A percentile compares a stretch with the other conserved stretches of the same genome.
phyloP scores from a whole-genome alignment of 2,888 invertebrate genomes.

The Xylota segnis region DNA sequence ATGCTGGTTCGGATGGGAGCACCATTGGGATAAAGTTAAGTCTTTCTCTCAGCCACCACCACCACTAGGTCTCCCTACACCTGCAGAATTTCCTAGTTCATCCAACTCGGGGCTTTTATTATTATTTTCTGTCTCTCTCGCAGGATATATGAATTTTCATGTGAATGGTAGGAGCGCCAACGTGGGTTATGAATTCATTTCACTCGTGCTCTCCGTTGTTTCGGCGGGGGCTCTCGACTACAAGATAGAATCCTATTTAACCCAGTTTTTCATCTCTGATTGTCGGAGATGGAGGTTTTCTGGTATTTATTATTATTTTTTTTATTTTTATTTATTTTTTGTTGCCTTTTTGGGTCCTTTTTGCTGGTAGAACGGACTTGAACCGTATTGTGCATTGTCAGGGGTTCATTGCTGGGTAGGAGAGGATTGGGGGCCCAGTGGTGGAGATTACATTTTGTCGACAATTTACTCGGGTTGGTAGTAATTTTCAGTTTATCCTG shows the following conservation, averaged over 20 bases:
- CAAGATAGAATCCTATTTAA: conserved; percentile 55
- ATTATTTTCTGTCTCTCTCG: conserved; percentile 6
- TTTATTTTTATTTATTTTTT: too few species aligned
- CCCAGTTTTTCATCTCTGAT: conserved; percentile 62
- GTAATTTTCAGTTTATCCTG: conserved; percentile 18
- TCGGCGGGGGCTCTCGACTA: neutral
- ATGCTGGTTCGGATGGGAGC: neutral
- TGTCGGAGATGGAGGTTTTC: conserved; percentile 44
- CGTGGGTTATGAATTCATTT: conserved; percentile 55
- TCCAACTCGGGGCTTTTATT: neutral
- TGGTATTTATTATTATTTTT: neutral
- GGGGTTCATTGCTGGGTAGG: conserved; percentile 12
- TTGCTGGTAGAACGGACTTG: conserved; percentile 27
- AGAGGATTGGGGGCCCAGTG: neutral
- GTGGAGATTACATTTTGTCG: conserved; percentile 54
- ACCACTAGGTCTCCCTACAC: conserved; percentile 2
- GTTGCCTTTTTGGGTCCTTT: conserved; percentile 19
- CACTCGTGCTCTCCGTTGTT: conserved; percentile 25
- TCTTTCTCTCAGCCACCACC: neutral
- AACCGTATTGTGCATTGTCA: conserved; percentile 56
- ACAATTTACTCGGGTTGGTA: conserved; percentile 42
- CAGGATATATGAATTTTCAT: conserved; percentile 53
- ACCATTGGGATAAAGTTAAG: conserved; percentile 21
- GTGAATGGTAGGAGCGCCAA: conserved; percentile 8
- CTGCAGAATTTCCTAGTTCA: conserved; percentile 30